Percentiles rank a stretch among this genome's conserved stretches.
Conservation (phyloP, 2,888 invertebrate genomes). For the Orthosia incerta region DNA sequence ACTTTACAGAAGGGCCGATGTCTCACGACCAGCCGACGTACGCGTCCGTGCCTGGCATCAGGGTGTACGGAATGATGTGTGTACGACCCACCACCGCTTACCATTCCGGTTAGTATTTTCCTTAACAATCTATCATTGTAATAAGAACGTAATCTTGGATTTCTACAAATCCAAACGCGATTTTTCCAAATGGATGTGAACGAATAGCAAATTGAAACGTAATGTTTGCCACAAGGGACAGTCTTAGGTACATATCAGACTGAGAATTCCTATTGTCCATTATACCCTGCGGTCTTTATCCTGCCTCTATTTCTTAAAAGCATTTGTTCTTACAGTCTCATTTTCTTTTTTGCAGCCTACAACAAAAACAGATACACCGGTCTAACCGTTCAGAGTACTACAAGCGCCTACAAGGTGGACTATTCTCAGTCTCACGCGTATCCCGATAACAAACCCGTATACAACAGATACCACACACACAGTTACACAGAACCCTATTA, state of each 20-base stretch:
- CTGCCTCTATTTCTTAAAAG: not conserved
- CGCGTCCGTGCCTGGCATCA: slow-evolving; percentile 97
- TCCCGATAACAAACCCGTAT: slow-evolving; percentile 83
- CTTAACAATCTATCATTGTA: not conserved
- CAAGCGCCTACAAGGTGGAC: slow-evolving; percentile 88
- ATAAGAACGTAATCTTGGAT: not conserved
- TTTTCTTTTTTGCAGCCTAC: slow-evolving; percentile 78
- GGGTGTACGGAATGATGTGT: slow-evolving; percentile 98
- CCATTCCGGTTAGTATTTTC: slow-evolving; percentile 77
- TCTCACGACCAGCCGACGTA: slow-evolving; percentile 98
- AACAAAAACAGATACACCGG: slow-evolving; percentile 84
- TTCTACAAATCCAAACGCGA: not conserved
- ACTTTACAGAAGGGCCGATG: slow-evolving; percentile 96
- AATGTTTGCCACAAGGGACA: too few species aligned
- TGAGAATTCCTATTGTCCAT: too few species aligned
- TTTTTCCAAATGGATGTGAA: not conserved
- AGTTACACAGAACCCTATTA: slow-evolving; percentile 84
- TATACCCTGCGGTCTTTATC: not conserved
- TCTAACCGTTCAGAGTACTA: slow-evolving; percentile 82
- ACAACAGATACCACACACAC: slow-evolving; percentile 87
- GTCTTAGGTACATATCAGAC: too few species aligned
- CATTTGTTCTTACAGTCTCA: not conserved
- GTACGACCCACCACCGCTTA: slow-evolving; percentile 90
- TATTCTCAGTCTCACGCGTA: slow-evolving; percentile 87
- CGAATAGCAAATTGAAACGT: too few species aligned